phyloP scores from a whole-genome alignment of 2,113 vertebrate species.

The Tursiops truncatus region DNA sequence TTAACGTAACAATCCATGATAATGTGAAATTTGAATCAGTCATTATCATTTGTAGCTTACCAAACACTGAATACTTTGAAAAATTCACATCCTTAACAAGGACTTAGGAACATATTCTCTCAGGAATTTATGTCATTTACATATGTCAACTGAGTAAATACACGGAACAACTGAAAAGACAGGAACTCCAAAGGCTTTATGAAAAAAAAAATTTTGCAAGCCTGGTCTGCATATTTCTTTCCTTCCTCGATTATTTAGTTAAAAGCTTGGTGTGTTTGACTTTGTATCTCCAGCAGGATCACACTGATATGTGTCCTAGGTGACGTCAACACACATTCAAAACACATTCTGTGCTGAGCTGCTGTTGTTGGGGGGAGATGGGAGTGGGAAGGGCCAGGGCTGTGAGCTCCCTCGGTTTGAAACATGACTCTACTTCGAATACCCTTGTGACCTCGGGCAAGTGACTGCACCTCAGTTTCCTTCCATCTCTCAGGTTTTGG shows the following conservation, averaged over 20 bases:
- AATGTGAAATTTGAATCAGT: constrained; percentile 19
- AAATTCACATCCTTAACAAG: constrained; percentile 17
- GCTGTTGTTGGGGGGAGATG: too few species aligned
- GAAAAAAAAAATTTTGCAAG: constrained; percentile 17
- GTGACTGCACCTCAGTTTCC: neutral
- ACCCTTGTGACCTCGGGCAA: neutral
- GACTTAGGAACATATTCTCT: neutral
- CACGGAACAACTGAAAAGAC: neutral
- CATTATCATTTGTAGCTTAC: constrained; percentile 8
- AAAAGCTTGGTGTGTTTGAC: constrained; percentile 9
- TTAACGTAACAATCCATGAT: neutral
- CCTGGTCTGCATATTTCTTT: constrained; percentile 6
- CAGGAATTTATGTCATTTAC: constrained; percentile 23
- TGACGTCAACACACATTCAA: neutral
- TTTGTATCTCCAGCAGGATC: neutral
- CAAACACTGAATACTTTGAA: neutral
- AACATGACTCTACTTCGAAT: neutral
- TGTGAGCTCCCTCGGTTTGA: neutral
- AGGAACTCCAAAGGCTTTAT: neutral
- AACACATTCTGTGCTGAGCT: neutral
- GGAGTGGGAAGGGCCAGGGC: neutral
- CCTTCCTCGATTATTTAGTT: neutral
- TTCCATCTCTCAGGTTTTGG: neutral
- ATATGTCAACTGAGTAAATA: neutral
- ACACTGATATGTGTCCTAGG: neutral